Conservation (phyloP, 1,140 invertebrate species). For the Gonatopus flavifemur region DNA sequence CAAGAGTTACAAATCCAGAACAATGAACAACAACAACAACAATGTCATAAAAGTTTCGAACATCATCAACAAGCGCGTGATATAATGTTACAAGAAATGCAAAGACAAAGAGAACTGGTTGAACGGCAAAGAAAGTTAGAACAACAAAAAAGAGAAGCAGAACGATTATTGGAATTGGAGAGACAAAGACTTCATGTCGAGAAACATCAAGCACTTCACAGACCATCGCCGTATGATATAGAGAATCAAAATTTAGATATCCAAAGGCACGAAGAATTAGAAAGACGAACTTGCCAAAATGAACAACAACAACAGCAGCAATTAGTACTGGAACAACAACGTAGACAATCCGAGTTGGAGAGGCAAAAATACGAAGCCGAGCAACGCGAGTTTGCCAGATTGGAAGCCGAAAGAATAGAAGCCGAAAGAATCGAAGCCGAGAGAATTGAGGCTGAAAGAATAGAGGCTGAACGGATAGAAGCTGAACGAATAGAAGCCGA, state of each 20-base stretch:
- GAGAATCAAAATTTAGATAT: not conserved
- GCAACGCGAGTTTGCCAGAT: slow-evolving; percentile 26
- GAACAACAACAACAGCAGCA: slow-evolving; percentile 18
- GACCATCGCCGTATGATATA: too few species aligned
- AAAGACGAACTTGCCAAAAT: slow-evolving; percentile 30
- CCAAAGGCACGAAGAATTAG: too few species aligned
- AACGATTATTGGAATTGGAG: slow-evolving; percentile 31
- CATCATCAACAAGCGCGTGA: slow-evolving; percentile 30
- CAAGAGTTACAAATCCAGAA: too few species aligned
- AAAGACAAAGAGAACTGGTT: slow-evolving; percentile 33
- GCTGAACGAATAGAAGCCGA: slow-evolving; percentile 28
- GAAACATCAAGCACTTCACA: too few species aligned
- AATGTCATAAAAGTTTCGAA: slow-evolving; percentile 37
- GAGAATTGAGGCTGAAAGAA: slow-evolving; percentile 32
- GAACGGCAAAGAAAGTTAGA: slow-evolving; percentile 34
- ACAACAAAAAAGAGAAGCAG: slow-evolving; percentile 32
- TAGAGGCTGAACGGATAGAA: slow-evolving; percentile 36
- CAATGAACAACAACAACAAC: slow-evolving; percentile 28
- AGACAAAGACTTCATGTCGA: slow-evolving; percentile 33
- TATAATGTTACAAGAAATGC: slow-evolving; percentile 15
- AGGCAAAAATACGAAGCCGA: slow-evolving; percentile 34
- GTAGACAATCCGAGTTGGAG: slow-evolving; percentile 25
- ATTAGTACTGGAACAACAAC: slow-evolving; percentile 21
- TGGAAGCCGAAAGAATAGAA: slow-evolving; percentile 30
- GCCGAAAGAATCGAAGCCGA: slow-evolving; percentile 29